Evolutionary conservation across 1,140 invertebrate species (phyloP).

Genomic region (Drosophila virilis): DNA sequence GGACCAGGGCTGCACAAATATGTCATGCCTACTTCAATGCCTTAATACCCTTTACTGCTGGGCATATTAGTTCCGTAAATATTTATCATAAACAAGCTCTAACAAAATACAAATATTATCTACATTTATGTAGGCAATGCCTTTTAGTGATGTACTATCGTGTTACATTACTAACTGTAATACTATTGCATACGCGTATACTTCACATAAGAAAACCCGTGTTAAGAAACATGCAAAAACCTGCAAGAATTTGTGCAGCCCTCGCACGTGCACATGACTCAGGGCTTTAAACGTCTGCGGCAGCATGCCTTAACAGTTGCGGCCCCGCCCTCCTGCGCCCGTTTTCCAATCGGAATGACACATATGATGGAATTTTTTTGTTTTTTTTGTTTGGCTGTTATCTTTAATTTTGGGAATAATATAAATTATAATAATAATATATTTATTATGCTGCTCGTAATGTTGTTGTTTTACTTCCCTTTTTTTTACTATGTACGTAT

Average conservation of each 20-base stretch:
- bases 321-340: neutral
- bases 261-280: slow-evolving; percentile 66
- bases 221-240: neutral
- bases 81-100: too few relatives aligned
- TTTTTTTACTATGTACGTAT: slow-evolving; percentile 71
- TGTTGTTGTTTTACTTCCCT: slow-evolving; percentile 79
- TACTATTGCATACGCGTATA: too few relatives aligned
- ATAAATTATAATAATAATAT: slow-evolving; percentile 83
- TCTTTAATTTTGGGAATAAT: slow-evolving; percentile 83
- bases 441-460: slow-evolving; percentile 78
- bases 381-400: slow-evolving; percentile 75
- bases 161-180: too few relatives aligned
- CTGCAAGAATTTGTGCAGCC: slow-evolving; percentile 18
- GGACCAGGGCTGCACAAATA: slow-evolving; percentile 15
- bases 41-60: slow-evolving; percentile 1
- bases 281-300: slow-evolving; percentile 28
- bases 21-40: neutral
- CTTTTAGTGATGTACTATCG: too few relatives aligned
- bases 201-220: too few relatives aligned
- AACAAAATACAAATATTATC: too few relatives aligned
- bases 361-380: slow-evolving; percentile 42
- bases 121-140: too few relatives aligned
- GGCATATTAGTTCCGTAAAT: neutral
- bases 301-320: slow-evolving; percentile 31
- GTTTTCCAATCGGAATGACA: slow-evolving; percentile 34